phyloP scores from a whole-genome alignment of 1,140 invertebrate genomes.

The Drosophila bipectinata region DNA sequence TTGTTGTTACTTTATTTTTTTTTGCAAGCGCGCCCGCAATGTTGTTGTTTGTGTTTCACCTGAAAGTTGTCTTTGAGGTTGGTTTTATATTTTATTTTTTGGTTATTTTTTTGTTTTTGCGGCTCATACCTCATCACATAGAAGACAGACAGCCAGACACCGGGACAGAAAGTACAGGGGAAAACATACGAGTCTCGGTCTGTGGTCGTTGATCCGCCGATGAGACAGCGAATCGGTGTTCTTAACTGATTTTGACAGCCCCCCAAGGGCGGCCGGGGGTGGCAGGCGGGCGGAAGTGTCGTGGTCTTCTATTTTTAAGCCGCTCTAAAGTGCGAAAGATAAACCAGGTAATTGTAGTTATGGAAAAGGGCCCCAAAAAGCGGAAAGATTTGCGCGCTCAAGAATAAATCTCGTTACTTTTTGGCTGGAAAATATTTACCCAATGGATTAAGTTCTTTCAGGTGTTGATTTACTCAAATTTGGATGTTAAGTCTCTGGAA shows the following conservation, averaged over 20 bases:
- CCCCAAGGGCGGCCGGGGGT: constrained; percentile 7
- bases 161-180: constrained; percentile 28
- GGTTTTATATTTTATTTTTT: constrained; percentile 29
- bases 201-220: constrained; percentile 74
- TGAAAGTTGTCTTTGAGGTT: constrained; percentile 78
- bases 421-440: constrained; percentile 22
- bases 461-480: constrained; percentile 11
- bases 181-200: constrained; percentile 35
- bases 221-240: constrained; percentile 59
- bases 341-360: constrained; percentile 13
- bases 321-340: constrained; percentile 34
- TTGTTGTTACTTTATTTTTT: constrained; percentile 13
- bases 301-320: constrained; percentile 59
- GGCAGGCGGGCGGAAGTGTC: constrained; percentile 38
- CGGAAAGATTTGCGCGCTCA: constrained; percentile 8
- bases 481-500: neutral
- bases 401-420: constrained; percentile 7
- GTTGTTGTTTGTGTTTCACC: constrained; percentile 67
- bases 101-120: constrained; percentile 17
- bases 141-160: constrained; percentile 47
- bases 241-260: constrained; percentile 68
- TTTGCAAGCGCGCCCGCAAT: constrained; percentile 24
- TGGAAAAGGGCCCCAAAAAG: constrained; percentile 7
- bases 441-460: constrained; percentile 30
- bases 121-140: constrained; percentile 61